Percentiles rank a stretch among this genome's conserved stretches.
These are phyloP conservation scores for Aphidius colemani DNA, from an alignment of 2,888 invertebrate genomes.

Conservation along the genomic window DNA sequence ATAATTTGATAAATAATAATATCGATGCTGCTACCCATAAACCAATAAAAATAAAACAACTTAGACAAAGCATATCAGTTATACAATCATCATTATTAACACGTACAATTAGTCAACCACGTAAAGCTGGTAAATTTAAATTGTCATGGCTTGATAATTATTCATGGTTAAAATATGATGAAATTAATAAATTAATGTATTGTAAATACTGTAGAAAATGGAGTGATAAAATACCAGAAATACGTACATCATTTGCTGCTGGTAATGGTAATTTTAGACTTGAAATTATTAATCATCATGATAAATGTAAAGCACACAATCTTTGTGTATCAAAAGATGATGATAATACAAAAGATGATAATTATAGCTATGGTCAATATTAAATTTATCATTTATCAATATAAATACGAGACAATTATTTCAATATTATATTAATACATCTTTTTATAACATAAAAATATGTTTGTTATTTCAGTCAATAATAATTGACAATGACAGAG, in stretches of 20 bases:
- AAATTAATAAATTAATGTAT: conserved; percentile 71
- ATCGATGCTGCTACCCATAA: conserved; percentile 8
- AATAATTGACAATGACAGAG: no score
- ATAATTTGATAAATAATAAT: conserved; percentile 16
- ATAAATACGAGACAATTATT: no score
- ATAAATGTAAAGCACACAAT: conserved; percentile 78
- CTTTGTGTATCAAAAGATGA: conserved; percentile 66
- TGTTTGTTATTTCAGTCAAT: no score
- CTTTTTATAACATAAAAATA: no score
- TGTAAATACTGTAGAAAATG: conserved; percentile 77
- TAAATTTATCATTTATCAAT: not conserved
- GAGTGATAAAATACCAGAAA: conserved; percentile 72
- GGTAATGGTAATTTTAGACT: conserved; percentile 77
- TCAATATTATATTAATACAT: no score
- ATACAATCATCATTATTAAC: conserved; percentile 45
- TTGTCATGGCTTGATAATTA: conserved; percentile 72
- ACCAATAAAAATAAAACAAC: conserved; percentile 30
- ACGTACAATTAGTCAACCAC: conserved; percentile 40
- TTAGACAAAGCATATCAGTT: conserved; percentile 51
- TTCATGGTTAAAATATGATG: conserved; percentile 76
- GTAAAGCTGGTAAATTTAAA: conserved; percentile 72
- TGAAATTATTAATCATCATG: conserved; percentile 79
- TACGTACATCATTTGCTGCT: conserved; percentile 78
- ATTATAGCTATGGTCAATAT: conserved; percentile 24
- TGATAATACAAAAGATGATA: conserved; percentile 38